phyloP scores from a whole-genome alignment of 2,888 invertebrate species.

The Eupithecia vulgata region DNA sequence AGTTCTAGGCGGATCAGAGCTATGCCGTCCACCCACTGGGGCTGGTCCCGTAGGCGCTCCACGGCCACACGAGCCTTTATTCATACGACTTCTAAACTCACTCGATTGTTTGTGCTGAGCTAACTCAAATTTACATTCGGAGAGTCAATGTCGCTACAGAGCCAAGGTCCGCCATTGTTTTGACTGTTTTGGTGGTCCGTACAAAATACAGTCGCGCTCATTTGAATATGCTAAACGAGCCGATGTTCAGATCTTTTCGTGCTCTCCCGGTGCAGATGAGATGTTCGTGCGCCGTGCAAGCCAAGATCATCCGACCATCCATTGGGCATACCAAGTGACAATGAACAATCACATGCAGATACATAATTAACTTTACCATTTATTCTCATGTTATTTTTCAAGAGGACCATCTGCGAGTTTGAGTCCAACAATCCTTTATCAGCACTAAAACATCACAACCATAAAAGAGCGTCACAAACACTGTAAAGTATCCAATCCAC shows the following conservation, averaged over 20 bases:
- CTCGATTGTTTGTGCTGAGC: constrained; percentile 77
- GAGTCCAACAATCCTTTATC: constrained; percentile 50
- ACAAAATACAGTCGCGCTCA: constrained; percentile 65
- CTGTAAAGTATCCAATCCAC: constrained; percentile 72
- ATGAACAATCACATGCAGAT: constrained; percentile 73
- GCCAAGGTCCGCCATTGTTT: constrained; percentile 80
- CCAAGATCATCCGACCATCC: constrained; percentile 77
- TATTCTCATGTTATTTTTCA: constrained; percentile 83
- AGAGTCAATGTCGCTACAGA: constrained; percentile 77
- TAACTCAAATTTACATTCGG: constrained; percentile 77
- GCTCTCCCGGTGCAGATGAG: constrained; percentile 58
- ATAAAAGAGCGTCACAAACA: constrained; percentile 71
- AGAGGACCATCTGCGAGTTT: constrained; percentile 79
- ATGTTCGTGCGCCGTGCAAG: constrained; percentile 76
- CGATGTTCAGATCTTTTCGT: constrained; percentile 45
- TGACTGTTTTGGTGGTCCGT: constrained; percentile 76
- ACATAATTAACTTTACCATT: constrained; percentile 75
- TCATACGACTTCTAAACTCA: constrained; percentile 76
- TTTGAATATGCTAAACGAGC: constrained; percentile 69
- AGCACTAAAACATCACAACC: constrained; percentile 67
- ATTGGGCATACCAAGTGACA: constrained; percentile 64
- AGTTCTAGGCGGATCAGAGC: constrained; percentile 79
- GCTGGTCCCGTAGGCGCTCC: constrained; percentile 83
- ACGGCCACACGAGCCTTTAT: constrained; percentile 80
- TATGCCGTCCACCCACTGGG: constrained; percentile 83